Evolutionary conservation across 2,113 vertebrate species (phyloP).

Genomic region (Takifugu flavidus): DNA sequence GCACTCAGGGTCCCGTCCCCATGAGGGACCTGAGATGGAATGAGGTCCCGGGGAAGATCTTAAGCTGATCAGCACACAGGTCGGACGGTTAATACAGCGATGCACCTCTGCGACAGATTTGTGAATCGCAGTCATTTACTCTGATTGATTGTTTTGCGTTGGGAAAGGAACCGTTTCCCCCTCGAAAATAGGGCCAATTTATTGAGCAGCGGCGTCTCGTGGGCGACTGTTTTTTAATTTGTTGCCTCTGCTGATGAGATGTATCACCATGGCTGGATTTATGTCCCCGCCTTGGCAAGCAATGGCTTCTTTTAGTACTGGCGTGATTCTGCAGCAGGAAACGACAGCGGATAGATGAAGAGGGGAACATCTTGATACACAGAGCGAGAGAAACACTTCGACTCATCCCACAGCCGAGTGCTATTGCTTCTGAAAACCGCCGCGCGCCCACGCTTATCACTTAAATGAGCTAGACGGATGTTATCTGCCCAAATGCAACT

Average conservation of each 20-base stretch:
- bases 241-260: constrained; percentile 51
- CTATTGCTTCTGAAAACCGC: neutral
- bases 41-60: constrained; percentile 55
- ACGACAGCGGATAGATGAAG: constrained; percentile 27
- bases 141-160: constrained; percentile 65
- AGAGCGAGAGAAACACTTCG: neutral
- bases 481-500: constrained; percentile 33
- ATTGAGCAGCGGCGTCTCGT: constrained; percentile 49
- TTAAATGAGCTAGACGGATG: constrained; percentile 25
- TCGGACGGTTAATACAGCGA: constrained; percentile 46
- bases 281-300: constrained; percentile 20
- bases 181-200: constrained; percentile 63
- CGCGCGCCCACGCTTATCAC: constrained; percentile 17
- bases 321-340: constrained; percentile 8
- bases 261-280: constrained; percentile 46
- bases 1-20: constrained; percentile 38
- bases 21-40: constrained; percentile 50
- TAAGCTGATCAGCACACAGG: constrained; percentile 35
- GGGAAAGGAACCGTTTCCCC: constrained; percentile 48
- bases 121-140: constrained; percentile 61
- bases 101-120: constrained; percentile 43
- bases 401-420: constrained; percentile 13
- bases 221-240: constrained; percentile 63
- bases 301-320: constrained; percentile 31
- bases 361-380: constrained; percentile 13